A percentile compares a stretch with the other conserved stretches of the same genome.
Conservation (phyloP, 2,797 vertebrate genomes). For the Fistularia tabacaria region DNA sequence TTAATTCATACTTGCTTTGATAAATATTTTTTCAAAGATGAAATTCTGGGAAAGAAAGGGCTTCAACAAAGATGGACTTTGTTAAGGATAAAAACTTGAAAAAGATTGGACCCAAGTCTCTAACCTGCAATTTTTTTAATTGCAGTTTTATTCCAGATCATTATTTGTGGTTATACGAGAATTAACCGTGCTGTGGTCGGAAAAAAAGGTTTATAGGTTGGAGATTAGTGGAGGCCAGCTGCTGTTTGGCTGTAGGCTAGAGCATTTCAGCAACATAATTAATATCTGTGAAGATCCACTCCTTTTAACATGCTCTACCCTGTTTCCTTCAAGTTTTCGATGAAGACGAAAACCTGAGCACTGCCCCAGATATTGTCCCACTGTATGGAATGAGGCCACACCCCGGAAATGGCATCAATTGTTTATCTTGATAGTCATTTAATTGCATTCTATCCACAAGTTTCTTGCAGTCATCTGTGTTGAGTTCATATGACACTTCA, state of each 20-base stretch:
- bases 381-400: too few relatives aligned
- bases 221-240: conserved; percentile 67
- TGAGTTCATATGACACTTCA: too few relatives aligned
- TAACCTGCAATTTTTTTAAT: background rate
- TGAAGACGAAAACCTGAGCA: conserved; percentile 4
- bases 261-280: conserved; percentile 50
- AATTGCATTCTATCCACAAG: too few relatives aligned
- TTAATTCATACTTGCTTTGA: too few relatives aligned
- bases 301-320: background rate
- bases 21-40: too few relatives aligned
- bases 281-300: conserved; percentile 33
- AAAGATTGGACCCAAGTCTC: too few relatives aligned
- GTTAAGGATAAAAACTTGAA: too few relatives aligned
- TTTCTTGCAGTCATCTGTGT: too few relatives aligned
- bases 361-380: background rate
- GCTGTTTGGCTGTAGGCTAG: conserved; percentile 51
- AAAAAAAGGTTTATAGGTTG: conserved; percentile 72
- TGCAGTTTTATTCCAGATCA: conserved; percentile 11
- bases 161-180: conserved; percentile 30
- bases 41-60: too few relatives aligned
- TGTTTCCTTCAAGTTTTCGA: conserved; percentile 13
- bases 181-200: conserved; percentile 32
- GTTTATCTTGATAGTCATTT: background rate
- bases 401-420: too few relatives aligned
- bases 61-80: too few relatives aligned